Conservation (phyloP, 1,140 invertebrate genomes). For the Amphibalanus amphitrite region DNA sequence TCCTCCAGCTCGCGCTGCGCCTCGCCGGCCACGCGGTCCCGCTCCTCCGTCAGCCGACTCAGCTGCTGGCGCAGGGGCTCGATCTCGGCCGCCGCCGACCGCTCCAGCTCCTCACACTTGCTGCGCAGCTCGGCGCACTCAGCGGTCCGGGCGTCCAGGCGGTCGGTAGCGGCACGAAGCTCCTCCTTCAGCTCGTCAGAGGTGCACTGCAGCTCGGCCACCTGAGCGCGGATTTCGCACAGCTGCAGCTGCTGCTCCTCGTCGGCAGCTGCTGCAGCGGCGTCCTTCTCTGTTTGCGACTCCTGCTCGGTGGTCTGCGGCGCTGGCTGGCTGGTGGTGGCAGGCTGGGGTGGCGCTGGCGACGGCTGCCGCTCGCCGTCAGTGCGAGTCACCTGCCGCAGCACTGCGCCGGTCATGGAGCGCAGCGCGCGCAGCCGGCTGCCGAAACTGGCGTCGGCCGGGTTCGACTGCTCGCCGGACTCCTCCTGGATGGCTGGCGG, state of each 20-base stretch:
- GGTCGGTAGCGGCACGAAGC: not conserved
- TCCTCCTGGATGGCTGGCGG: no score
- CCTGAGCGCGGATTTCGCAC: constrained; percentile 11
- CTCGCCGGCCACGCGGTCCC: no score
- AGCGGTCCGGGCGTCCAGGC: constrained; percentile 3
- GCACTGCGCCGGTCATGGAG: constrained; percentile 12
- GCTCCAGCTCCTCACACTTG: not conserved
- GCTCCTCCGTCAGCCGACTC: no score
- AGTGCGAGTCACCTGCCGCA: constrained; percentile 9
- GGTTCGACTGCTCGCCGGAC: no score
- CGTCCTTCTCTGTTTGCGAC: constrained; percentile 13
- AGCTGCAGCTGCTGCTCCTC: no score
- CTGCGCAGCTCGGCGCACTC: constrained; percentile 4
- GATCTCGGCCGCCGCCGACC: not conserved
- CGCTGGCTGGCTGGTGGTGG: constrained; percentile 8
- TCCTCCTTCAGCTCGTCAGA: constrained; percentile 11
- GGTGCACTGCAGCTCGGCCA: constrained; percentile 12
- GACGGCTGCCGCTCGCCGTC: no score
- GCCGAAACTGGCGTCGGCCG: constrained; percentile 7
- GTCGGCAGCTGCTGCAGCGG: constrained; percentile 5
- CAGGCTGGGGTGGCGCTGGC: no score
- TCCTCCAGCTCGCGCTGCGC: constrained; percentile 4
- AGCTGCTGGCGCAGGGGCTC: no score
- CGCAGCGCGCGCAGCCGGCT: constrained; percentile 11
- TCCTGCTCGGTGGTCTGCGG: constrained; percentile 10